Conservation (phyloP, 2,888 invertebrate genomes). For the Electrophaes corylata region DNA sequence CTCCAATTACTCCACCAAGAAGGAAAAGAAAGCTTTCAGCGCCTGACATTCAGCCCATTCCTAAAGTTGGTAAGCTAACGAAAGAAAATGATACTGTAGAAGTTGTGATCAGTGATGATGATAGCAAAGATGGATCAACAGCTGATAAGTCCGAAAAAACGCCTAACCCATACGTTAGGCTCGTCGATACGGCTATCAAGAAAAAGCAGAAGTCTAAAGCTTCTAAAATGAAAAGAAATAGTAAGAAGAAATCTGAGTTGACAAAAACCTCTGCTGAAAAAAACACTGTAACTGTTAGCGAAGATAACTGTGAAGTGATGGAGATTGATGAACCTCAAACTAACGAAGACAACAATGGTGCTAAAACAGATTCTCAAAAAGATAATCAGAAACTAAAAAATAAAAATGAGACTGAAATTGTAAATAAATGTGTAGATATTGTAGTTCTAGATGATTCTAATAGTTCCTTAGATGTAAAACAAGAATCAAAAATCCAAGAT, state of each 20-base stretch:
- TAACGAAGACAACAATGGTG: conserved; percentile 34
- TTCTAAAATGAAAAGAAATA: conserved; percentile 56
- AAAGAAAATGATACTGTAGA: conserved; percentile 66
- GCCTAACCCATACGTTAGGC: conserved; percentile 71
- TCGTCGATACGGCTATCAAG: conserved; percentile 72
- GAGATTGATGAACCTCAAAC: conserved; percentile 54
- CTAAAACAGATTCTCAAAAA: conserved; percentile 24
- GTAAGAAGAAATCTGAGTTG: conserved; percentile 36
- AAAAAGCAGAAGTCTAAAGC: conserved; percentile 67
- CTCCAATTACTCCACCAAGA: conserved; percentile 55
- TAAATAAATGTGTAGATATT: conserved; percentile 33
- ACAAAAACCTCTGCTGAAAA: conserved; percentile 41
- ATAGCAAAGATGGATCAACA: conserved; percentile 54
- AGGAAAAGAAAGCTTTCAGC: conserved; percentile 77
- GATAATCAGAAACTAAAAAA: conserved; percentile 12
- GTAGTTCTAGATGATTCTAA: conserved; percentile 51
- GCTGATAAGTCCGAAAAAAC: conserved; percentile 48
- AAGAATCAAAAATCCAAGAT: conserved; percentile 4
- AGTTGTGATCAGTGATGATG: conserved; percentile 74
- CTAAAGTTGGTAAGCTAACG: conserved; percentile 70
- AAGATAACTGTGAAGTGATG: conserved; percentile 51
- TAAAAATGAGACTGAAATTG: conserved; percentile 34
- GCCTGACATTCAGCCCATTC: conserved; percentile 58
- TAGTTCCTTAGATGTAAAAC: conserved; percentile 32
- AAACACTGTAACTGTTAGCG: conserved; percentile 24